These are phyloP conservation scores for Whitmania pigra DNA, from an alignment of 1,140 invertebrate genomes.

Conservation along the genomic window DNA sequence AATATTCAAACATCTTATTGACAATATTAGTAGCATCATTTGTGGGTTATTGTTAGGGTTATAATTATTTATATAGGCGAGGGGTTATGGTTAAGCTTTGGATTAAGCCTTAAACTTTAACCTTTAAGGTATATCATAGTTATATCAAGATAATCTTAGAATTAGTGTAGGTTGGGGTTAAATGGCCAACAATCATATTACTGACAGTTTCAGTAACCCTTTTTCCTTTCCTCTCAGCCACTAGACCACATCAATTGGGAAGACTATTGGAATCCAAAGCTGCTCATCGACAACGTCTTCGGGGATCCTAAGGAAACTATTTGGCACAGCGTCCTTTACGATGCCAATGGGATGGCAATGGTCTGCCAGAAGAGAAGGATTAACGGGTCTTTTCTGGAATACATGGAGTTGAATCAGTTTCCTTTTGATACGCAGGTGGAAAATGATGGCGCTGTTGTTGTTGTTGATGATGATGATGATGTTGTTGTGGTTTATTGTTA, in stretches of 20 bases:
- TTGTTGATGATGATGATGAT: too few species aligned
- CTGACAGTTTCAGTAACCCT: not conserved
- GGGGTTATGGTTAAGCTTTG: too few species aligned
- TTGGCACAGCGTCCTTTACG: conserved; percentile 22
- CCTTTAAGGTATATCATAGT: too few species aligned
- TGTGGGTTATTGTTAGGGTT: too few species aligned
- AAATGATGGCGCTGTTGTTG: not conserved
- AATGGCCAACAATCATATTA: too few species aligned
- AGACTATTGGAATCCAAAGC: conserved; percentile 25
- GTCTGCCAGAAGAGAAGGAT: conserved; percentile 23
- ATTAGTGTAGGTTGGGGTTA: too few species aligned
- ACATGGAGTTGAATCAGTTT: conserved; percentile 27
- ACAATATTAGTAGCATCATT: too few species aligned
- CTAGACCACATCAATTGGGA: conserved; percentile 19
- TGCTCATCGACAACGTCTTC: conserved; percentile 25
- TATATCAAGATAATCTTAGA: too few species aligned
- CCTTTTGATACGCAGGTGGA: conserved; percentile 27
- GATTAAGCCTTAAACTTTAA: too few species aligned
- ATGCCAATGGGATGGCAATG: conserved; percentile 17
- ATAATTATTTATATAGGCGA: too few species aligned
- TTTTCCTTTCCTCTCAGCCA: conserved; percentile 2
- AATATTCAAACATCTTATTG: not conserved
- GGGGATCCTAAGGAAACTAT: conserved; percentile 22
- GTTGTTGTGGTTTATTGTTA: too few species aligned
- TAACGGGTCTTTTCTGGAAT: conserved; percentile 26